Conservation (phyloP, 2,113 vertebrate species). For the Loxodonta africana region DNA sequence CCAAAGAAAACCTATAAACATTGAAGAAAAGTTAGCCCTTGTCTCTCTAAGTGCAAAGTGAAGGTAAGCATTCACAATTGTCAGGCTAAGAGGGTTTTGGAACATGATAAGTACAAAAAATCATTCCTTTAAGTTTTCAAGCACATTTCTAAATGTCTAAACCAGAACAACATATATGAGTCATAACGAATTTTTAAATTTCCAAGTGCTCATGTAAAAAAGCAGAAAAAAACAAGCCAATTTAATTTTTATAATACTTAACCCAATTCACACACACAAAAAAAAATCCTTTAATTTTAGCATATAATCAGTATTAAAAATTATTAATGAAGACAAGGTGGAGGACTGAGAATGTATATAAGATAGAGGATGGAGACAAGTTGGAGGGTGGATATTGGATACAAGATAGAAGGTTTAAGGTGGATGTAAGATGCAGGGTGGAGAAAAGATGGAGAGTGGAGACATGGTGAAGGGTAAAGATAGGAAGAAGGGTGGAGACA, state of each 20-base stretch:
- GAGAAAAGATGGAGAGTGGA: not conserved
- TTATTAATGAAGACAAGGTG: not conserved
- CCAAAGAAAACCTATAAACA: not conserved
- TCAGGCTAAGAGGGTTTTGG: not conserved
- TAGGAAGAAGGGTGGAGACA: not conserved
- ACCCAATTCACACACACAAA: not conserved
- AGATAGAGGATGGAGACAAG: not conserved
- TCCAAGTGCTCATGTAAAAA: not conserved
- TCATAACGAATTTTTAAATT: not conserved
- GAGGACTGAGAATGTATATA: not conserved
- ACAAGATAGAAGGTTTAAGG: not conserved
- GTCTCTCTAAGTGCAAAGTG: not conserved
- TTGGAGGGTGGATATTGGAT: not conserved
- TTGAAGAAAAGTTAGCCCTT: not conserved
- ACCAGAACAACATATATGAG: not conserved
- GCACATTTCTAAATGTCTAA: not conserved
- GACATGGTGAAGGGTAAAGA: not conserved
- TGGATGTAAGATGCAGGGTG: too few relatives aligned
- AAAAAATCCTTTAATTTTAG: not conserved
- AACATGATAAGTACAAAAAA: not conserved
- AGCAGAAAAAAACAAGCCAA: not conserved
- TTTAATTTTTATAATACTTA: conserved; percentile 27
- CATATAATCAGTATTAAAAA: not conserved
- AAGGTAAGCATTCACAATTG: not conserved
- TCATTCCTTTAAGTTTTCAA: not conserved